phyloP scores from a whole-genome alignment of 2,888 invertebrate species.

The Poecilobothrus nobilitatus region DNA sequence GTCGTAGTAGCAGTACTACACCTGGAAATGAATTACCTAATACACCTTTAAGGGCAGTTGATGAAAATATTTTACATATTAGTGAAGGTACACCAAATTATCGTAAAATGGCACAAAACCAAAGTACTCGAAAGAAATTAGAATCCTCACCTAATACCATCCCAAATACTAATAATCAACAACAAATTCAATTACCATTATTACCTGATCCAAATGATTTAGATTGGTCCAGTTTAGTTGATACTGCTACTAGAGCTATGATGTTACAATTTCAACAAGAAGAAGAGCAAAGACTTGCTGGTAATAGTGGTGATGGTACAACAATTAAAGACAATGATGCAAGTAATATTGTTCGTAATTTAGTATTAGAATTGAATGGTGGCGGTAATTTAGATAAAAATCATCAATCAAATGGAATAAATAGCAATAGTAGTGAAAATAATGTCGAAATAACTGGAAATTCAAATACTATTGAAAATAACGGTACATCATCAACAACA shows the following conservation, averaged over 20 bases:
- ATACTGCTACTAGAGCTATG: constrained; percentile 69
- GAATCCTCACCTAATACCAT: constrained; percentile 19
- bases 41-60: constrained; percentile 34
- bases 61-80: constrained; percentile 24
- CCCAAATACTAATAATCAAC: constrained; percentile 16
- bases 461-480: not conserved
- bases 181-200: constrained; percentile 45
- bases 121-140: constrained; percentile 18
- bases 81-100: constrained; percentile 35
- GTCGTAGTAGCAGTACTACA: constrained; percentile 39
- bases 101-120: constrained; percentile 9
- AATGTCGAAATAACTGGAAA: not conserved
- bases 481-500: constrained; percentile 34
- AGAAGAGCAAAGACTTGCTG: constrained; percentile 19
- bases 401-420: not conserved
- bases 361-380: constrained; percentile 7
- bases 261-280: constrained; percentile 32
- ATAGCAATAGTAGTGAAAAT: not conserved
- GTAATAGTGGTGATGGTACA: not conserved
- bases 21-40: constrained; percentile 45
- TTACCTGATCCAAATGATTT: constrained; percentile 61
- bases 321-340: constrained; percentile 13
- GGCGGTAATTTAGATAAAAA: constrained; percentile 12
- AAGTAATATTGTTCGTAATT: not conserved
- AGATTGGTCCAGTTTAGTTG: constrained; percentile 73